Evolutionary conservation across 1,140 invertebrate species (phyloP).

Genomic region (Polyergus mexicanus): DNA sequence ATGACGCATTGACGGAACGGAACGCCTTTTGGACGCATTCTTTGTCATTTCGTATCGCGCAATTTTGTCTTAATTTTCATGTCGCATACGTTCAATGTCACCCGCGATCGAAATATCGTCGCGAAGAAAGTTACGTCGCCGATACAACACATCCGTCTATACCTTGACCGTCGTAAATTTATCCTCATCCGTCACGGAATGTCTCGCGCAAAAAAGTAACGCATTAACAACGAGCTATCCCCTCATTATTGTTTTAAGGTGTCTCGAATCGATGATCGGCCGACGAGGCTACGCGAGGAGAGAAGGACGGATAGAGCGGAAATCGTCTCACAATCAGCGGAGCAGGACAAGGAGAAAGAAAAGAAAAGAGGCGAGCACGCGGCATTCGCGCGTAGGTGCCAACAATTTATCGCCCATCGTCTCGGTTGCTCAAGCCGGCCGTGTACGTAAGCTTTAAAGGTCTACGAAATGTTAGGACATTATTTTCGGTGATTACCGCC

Average conservation of each 20-base stretch:
- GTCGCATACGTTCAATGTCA: neutral
- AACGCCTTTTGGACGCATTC: neutral
- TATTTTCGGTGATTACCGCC: slow-evolving; percentile 80
- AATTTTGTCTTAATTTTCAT: neutral
- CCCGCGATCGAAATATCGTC: slow-evolving; percentile 52
- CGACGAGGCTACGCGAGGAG: slow-evolving; percentile 44
- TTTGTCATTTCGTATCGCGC: neutral
- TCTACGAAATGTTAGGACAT: slow-evolving; percentile 75
- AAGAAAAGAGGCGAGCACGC: slow-evolving; percentile 45
- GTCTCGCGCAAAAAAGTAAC: slow-evolving; percentile 60
- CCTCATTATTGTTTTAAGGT: slow-evolving; percentile 77
- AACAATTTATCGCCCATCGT: slow-evolving; percentile 80
- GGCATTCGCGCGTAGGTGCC: slow-evolving; percentile 74
- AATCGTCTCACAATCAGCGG: slow-evolving; percentile 11
- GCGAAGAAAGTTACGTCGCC: slow-evolving; percentile 37
- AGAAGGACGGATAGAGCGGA: slow-evolving; percentile 7
- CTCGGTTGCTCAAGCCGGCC: slow-evolving; percentile 67
- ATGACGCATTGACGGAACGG: neutral
- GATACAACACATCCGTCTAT: neutral
- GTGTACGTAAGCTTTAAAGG: slow-evolving; percentile 73
- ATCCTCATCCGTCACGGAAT: slow-evolving; percentile 71
- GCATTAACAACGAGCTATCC: slow-evolving; percentile 71
- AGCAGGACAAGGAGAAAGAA: slow-evolving; percentile 20
- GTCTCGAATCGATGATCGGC: slow-evolving; percentile 68
- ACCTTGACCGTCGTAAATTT: slow-evolving; percentile 61